These are phyloP conservation scores for Petaurus breviceps DNA, from an alignment of 2,113 vertebrate species.

Conservation along the genomic window DNA sequence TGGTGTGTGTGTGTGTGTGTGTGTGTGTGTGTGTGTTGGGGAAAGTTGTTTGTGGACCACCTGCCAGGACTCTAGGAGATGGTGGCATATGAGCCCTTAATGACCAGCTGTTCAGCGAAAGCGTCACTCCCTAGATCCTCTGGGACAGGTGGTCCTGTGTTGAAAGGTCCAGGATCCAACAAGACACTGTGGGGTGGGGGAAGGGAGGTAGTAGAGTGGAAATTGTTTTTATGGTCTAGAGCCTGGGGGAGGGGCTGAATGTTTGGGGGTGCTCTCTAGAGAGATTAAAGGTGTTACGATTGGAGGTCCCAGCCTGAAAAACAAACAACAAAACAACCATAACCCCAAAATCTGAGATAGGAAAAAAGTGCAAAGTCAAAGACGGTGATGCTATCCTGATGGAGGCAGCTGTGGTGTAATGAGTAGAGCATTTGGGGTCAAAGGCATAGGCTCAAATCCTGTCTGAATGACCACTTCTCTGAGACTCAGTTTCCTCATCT, in stretches of 20 bases:
- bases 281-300: conserved; percentile 56
- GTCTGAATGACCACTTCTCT: conserved; percentile 50
- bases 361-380: background rate
- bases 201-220: background rate
- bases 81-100: background rate
- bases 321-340: conserved; percentile 45
- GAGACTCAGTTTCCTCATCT: conserved; percentile 39
- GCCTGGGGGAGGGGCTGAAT: background rate
- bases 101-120: background rate
- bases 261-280: conserved; percentile 23
- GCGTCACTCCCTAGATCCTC: background rate
- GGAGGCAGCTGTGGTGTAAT: background rate
- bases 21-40: background rate
- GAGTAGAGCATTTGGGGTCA: background rate
- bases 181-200: background rate
- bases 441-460: background rate
- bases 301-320: conserved; percentile 65
- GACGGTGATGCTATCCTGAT: background rate
- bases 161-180: too few species aligned
- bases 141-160: background rate
- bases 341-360: conserved; percentile 32
- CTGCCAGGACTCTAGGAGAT: background rate
- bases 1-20: background rate
- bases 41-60: too few species aligned
- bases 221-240: background rate